Evolutionary conservation across 2,888 invertebrate genomes (phyloP), one percentile per base, ranked within the genome.

Genomic region (Caenorhabditis sp.): DNA sequence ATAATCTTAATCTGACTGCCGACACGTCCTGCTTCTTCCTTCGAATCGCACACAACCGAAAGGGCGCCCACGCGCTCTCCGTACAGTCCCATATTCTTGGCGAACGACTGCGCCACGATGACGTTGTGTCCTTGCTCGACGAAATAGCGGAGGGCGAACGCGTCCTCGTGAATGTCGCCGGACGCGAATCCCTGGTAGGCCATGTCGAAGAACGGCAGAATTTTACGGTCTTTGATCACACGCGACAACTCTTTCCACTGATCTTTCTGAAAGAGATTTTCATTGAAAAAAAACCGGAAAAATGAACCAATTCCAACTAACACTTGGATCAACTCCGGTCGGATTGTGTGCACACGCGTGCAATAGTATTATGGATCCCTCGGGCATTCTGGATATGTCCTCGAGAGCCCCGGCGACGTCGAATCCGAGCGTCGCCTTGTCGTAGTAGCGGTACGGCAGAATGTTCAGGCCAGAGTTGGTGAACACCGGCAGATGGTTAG

Each of bases 321-420:
- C 83, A 43, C 53, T 80, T 8, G 82, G 82, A 72, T 85, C 82
- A 8, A 83, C 82, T 46, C 99, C 99, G 7, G 99, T 99, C 3
- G 99, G 99, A 91, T 99, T 99, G 90, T 99, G 99, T 2, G 98
- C 97, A 90, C 96, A 96, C 0, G 95, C 94, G 90, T 99, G 98
- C 39, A 99, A 91, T 80, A 99, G 92, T 52, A 99, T 92, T 0
- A 95, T 95, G 0, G 95, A 92, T 87, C 94, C 83, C 41, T 78
- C 74, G 20, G 83, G 81, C 61, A 83, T 83, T 15, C 73, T 62
- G 30, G 76, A 61, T 32, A 80, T 79, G 55, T 81, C 82, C 32
- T 95, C 94, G 62, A 95, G 85, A 46, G 94, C 93, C 35, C 96
- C 98, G 78, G 93, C 90, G 83, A 95, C 94, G 90, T 99, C 95